Conservation (phyloP, 2,113 vertebrate species). For the Thamnaconus septentrionalis region DNA sequence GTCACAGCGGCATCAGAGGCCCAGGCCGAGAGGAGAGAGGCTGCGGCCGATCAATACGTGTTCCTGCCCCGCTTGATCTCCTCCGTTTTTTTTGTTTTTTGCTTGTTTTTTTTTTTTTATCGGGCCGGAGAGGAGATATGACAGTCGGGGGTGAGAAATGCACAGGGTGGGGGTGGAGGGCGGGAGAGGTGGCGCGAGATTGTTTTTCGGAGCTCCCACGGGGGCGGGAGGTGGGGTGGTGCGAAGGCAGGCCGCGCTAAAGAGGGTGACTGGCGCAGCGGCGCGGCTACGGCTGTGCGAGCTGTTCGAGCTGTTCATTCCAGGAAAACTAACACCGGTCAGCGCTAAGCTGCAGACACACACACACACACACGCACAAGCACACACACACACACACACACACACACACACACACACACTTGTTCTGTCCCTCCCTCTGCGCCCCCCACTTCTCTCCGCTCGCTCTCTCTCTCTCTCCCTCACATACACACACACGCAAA, state of each 20-base stretch:
- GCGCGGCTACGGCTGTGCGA: constrained; percentile 24
- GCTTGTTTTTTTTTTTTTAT: no score
- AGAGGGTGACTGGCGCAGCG: constrained; percentile 61
- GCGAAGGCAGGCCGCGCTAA: constrained; percentile 49
- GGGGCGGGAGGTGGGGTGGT: constrained; percentile 1
- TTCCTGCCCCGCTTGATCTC: constrained; percentile 26
- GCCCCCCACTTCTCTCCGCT: no score
- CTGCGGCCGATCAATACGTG: constrained; percentile 48
- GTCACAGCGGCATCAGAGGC: constrained; percentile 12
- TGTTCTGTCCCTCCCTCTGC: constrained; percentile 1
- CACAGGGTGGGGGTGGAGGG: constrained; percentile 19
- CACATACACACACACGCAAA: no score
- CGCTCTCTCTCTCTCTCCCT: no score
- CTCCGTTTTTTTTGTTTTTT: constrained; percentile 21
- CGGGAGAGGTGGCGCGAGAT: neutral
- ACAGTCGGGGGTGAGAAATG: constrained; percentile 43
- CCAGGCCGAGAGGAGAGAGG: constrained; percentile 5
- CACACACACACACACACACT: constrained; percentile 24
- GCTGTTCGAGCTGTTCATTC: constrained; percentile 70
- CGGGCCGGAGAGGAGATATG: constrained; percentile 38
- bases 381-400: neutral
- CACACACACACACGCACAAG: neutral
- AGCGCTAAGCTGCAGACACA: constrained; percentile 46
- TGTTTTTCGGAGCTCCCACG: constrained; percentile 31
- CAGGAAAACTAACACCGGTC: constrained; percentile 68